phyloP scores from a whole-genome alignment of 1,140 invertebrate genomes.

The Megathymus violae region DNA sequence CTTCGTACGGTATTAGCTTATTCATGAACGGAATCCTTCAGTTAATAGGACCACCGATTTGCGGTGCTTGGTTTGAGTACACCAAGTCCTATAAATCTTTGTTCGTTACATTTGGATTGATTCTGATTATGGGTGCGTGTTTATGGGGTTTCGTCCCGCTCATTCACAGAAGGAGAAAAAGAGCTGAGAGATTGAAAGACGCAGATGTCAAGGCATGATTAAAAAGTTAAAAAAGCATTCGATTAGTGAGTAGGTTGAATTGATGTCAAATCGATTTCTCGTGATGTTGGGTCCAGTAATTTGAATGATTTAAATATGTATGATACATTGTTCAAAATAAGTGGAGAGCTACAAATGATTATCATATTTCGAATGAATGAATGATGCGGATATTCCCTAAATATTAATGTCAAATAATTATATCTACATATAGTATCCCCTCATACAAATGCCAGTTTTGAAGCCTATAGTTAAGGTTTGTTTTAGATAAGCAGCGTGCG shows the following conservation, averaged over 20 bases:
- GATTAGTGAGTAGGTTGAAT: conserved; percentile 27
- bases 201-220: conserved; percentile 30
- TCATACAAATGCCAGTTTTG: neutral
- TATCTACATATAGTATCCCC: neutral
- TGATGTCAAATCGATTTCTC: neutral
- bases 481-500: neutral
- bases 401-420: neutral
- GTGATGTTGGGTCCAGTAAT: conserved; percentile 10
- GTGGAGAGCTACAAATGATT: neutral
- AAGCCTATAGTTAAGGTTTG: neutral
- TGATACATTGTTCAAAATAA: neutral
- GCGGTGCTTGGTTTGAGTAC: conserved; percentile 87
- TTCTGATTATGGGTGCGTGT: conserved; percentile 88
- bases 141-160: conserved; percentile 91
- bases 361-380: neutral
- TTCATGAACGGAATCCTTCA: conserved; percentile 93
- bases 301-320: conserved; percentile 7
- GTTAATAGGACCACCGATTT: conserved; percentile 91
- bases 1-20: conserved; percentile 92
- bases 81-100: conserved; percentile 88
- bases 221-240: conserved; percentile 13
- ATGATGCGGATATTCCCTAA: neutral
- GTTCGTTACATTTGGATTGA: conserved; percentile 88
- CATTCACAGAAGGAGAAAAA: conserved; percentile 82
- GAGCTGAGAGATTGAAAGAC: conserved; percentile 48